Base-by-base conservation (phyloP, 2,888 invertebrate genomes). In the Erebia epiphron region DNA sequence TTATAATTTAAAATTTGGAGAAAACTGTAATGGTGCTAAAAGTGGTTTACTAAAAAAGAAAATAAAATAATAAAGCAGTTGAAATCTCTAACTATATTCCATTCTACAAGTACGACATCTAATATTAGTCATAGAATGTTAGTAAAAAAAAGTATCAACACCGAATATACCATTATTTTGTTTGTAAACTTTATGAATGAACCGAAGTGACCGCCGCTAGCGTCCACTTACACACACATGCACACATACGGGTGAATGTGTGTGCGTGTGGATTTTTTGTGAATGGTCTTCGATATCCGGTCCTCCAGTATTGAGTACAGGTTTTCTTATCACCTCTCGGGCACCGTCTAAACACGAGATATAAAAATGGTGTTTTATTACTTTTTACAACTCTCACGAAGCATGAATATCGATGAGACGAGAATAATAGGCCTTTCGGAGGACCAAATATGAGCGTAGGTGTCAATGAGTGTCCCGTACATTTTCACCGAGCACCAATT, bases 321-420 rank as follows among this genome's bases (percentile, higher is more conserved):
- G 92, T 92, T 92, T 89, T 82, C 90, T 93, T 93, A 93, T 93
- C 92, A 91, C 84, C 88, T 90, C 88, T 87, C 90, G 85, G 82
- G 84, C 87, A 86, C 90, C 88, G 92, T 92, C 92, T 92, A 92
- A 92, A 92, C 89, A 91, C 80, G 83, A 87, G 86, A 90, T 90
- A 91, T 92, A 92, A 92, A 92, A 91, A 90, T 91, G 86, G 89
- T 88, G 91, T 89, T 92, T 92, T 93, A 93, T 92, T 88, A 80
- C 88, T 78, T 87, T 91, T 91, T 91, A 92, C 89, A 88, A 83
- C 88, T 81, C 83, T 82, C 82, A 80, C 83, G 81, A 78, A 83
- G 85, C 86, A 86, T 88, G 88, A 88, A 87, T 90, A 89, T 89
- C 88, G 89, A 89, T 87, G 87, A 86, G 87, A 81, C 81, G 83